Evolutionary conservation across 1,140 invertebrate species (phyloP), one percentile per base, ranked within the genome.

Genomic region (Augochlora pura): DNA sequence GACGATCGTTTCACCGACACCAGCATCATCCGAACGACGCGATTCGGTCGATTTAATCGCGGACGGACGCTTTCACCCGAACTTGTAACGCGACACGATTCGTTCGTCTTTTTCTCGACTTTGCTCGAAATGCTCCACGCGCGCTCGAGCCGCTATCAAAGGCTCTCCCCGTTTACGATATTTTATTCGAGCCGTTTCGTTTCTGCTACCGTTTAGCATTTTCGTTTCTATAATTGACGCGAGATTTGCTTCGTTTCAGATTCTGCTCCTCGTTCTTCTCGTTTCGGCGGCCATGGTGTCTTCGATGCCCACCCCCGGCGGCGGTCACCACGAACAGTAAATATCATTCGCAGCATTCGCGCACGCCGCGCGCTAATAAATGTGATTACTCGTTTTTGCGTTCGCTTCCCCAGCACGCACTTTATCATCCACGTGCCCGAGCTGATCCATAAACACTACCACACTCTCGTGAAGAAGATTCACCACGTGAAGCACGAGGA

Each of bases 391-490:
- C n/a, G n/a, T n/a, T n/a, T n/a, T n/a, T n/a, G n/a, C n/a, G n/a
- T n/a, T n/a, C n/a, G n/a, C n/a, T n/a, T n/a, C 32, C 32, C 32
- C 67, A 90, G 89, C 76, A 88, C 88, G 7, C 89, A 88, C 62
- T 82, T 90, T 49, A 71, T 87, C 32, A 88, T 90, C 39, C 87
- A 88, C 23, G 85, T 90, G 23, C 89, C 89, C 18, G 79, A 88
- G 68, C 74, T 82, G 23, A 87, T 88, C 63, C 87, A 89, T 18
- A 86, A 82, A 10, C 88, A 90, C 62, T 80, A 81, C 27, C 88
- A 88, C 49, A 89, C 88, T 10, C 85, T 81, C 14, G 78, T 87
- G 18, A 90, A 90, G 60, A 90, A 90, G 14, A 87, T 90, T 46
- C 89, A 90, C 54, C 89, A 90, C 64, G 86, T 88, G 77, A 86